Evolutionary conservation across 2,113 vertebrate species (phyloP), one percentile per base, ranked within the genome.

Genomic region (Campylorhamphus procurvoides): DNA sequence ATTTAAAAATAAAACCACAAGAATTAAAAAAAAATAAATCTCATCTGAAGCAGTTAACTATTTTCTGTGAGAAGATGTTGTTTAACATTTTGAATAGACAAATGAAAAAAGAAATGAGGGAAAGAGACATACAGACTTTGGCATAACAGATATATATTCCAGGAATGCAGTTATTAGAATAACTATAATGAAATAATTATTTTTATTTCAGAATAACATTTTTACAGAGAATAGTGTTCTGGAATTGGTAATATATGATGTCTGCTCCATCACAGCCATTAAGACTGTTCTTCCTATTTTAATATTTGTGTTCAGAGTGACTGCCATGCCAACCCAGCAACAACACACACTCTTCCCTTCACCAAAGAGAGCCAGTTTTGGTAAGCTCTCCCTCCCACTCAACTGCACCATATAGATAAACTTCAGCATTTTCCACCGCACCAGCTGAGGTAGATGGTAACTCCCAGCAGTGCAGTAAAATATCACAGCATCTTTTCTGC

Each of bases 401-500:
- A 39, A 5, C 24, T 46, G 15, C 12, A 10, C 23, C 20, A 4
- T 7, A 3, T 2, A 14, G 6, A 23, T 19, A 47, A 75, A n/a
- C 39, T 19, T 18, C n/a, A 72, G 7, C 16, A 47, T 52, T 52
- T 22, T 27, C 23, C 14, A 24, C n/a, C 18, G 23, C 27, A 53
- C 8, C 19, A 28, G 24, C 33, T 5, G 7, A 49, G 6, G 33
- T 23, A 39, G 10, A 4, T 10, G 9, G 17, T 18, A 33, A 10
- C n/a, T 18, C 56, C 22, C 35, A 28, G 59, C 24, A 52, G 10
- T 0, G 10, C 2, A 0, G 18, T 28, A 17, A 37, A 15, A 28
- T 24, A 58, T 3, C 50, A 18, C 5, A 6, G 18, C 18, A 42
- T 17, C 29, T 74, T 62, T 52, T 18, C 60, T 64, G 28, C 9